A percentile compares a stretch with the other conserved stretches of the same genome.
Conservation (phyloP, 2,888 invertebrate species). For the Plebejus melissa region DNA sequence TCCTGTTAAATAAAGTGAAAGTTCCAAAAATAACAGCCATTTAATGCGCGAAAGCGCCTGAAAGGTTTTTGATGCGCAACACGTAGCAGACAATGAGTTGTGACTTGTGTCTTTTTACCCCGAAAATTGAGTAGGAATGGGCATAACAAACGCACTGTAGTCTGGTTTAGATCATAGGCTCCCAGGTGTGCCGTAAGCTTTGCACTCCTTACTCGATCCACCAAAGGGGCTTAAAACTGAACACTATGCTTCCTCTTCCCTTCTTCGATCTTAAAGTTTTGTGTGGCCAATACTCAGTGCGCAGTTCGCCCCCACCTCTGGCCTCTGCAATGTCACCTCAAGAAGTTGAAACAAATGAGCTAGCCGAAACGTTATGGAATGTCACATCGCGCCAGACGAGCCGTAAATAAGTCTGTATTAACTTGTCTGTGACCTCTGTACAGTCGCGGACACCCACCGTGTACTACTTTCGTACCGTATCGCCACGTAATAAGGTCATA, state of each 20-base stretch:
- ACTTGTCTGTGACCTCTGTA: slow-evolving; percentile 71
- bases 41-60: neutral
- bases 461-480: slow-evolving; percentile 31
- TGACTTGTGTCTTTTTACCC: neutral
- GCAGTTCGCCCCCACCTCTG: neutral
- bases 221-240: too few species aligned
- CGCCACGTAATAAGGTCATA: slow-evolving; percentile 32
- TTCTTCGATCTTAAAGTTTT: too few species aligned
- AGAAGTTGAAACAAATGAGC: slow-evolving; percentile 43
- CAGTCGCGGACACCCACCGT: slow-evolving; percentile 33
- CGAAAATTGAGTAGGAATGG: too few species aligned
- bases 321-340: slow-evolving; percentile 46
- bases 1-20: neutral
- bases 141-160: too few species aligned
- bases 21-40: neutral
- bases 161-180: too few species aligned
- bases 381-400: slow-evolving; percentile 71
- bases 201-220: too few species aligned
- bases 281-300: neutral
- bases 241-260: too few species aligned
- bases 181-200: too few species aligned
- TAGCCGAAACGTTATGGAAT: slow-evolving; percentile 65
- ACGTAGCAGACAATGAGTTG: neutral
- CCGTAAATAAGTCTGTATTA: slow-evolving; percentile 75
- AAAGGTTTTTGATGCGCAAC: neutral